Evolutionary conservation across 53 echinoderm and acorn worm species (phyloP), one percentile per base, ranked within the genome.

Genomic region (Holothuria leucospilota): DNA sequence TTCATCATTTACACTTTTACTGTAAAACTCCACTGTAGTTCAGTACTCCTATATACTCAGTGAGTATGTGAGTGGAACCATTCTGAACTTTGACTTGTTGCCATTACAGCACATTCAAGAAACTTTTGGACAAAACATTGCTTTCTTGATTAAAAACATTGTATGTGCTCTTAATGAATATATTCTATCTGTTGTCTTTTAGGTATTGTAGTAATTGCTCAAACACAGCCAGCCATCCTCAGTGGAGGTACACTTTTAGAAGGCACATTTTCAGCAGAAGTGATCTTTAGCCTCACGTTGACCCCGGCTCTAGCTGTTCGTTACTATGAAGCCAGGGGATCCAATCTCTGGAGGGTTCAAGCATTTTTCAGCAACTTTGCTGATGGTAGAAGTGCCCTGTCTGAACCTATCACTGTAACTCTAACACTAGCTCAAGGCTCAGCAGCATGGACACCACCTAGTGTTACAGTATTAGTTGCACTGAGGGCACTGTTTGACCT

Each of bases 201-300:
- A 91, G 91, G 82, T 51, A 42, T 91, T 39, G 91, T 91, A 20
- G 56, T 87, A 39, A 87, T 91, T 25, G 61, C 83, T 10, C 42
- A 39, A 20, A 91, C 91, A 20, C 24, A 74, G 25, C 87, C 91
- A 7, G n/a, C 25, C 21, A 53, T 78, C 12, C 21, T 67, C 11
- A 13, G 46, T 11, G 30, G 77, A 41, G 51, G 52, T 23, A 64
- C 61, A 27, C 63, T 91, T 4, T 29, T 87, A 4, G 75, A 91
- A 56, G 91, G 91, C 60, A 75, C 39, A 41, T 28, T 41, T 14
- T 41, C 58, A 6, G 72, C 63, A 26, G 63, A 29, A 12, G 64
- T 96, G n/a, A 87, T 71, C 70, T 94, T 96, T 60, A 86, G 88
- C 86, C 91, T 96, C 41, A 59, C 86, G 2, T 87, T 96, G 67